A percentile compares a stretch with the other conserved stretches of the same genome.
Conservation (phyloP, 1,140 invertebrate genomes). For the Papilio xuthus region DNA sequence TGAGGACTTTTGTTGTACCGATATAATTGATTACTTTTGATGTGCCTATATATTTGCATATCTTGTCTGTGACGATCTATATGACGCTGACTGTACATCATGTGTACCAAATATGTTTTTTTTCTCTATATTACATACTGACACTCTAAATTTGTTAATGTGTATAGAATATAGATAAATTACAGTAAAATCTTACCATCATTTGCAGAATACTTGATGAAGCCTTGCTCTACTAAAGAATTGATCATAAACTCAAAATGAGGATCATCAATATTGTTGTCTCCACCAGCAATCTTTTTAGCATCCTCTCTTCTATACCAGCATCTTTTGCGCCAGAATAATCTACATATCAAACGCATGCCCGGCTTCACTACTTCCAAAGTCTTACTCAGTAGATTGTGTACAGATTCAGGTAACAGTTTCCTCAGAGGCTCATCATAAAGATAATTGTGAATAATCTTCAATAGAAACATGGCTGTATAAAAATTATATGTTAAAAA, state of each 20-base stretch:
- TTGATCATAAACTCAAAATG: constrained; percentile 46
- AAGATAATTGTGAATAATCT: constrained; percentile 59
- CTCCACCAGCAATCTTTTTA: constrained; percentile 41
- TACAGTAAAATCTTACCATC: constrained; percentile 42
- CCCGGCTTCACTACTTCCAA: constrained; percentile 51
- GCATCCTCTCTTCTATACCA: constrained; percentile 57
- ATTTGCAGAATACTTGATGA: constrained; percentile 41
- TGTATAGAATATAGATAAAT: too few species aligned
- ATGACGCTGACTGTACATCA: too few species aligned
- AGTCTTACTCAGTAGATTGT: constrained; percentile 48
- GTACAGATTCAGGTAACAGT: constrained; percentile 50
- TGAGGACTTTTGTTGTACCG: too few species aligned
- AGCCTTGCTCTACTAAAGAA: constrained; percentile 45
- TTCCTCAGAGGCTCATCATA: constrained; percentile 47
- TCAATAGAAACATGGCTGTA: constrained; percentile 61
- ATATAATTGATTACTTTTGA: too few species aligned
- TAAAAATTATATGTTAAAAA: constrained; percentile 40
- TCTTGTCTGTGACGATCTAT: too few species aligned
- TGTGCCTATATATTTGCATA: too few species aligned
- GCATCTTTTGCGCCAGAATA: constrained; percentile 61
- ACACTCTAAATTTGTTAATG: too few species aligned
- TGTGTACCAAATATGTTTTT: too few species aligned
- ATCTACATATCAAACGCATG: constrained; percentile 58
- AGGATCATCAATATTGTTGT: constrained; percentile 44
- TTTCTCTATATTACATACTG: too few species aligned